phyloP scores from a whole-genome alignment of 2,888 invertebrate species.

The Subacronicta megacephala region DNA sequence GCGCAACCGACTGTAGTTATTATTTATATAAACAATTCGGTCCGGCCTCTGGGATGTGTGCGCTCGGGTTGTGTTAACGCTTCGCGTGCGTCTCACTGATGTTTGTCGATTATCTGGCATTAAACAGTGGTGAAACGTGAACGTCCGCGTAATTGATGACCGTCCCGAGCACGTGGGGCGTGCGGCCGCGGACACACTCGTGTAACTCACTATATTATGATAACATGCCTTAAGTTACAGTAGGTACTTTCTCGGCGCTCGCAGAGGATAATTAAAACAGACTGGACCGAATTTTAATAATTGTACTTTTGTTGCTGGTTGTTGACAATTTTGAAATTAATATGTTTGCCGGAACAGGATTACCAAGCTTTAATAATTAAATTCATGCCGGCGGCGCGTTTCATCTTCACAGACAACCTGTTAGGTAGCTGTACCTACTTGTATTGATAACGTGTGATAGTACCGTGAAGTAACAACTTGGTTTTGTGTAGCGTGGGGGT shows the following conservation, averaged over 20 bases:
- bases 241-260: not conserved
- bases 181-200: not conserved
- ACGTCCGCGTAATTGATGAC: not conserved
- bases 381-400: not conserved
- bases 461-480: not conserved
- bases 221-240: conserved; percentile 5
- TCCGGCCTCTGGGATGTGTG: not conserved
- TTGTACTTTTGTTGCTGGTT: conserved; percentile 32
- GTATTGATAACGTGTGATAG: not conserved
- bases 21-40: conserved; percentile 8
- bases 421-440: too few relatives aligned
- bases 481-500: not conserved
- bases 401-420: not conserved
- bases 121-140: conserved; percentile 3
- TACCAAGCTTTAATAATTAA: conserved; percentile 9
- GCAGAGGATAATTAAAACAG: conserved; percentile 38
- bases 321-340: conserved; percentile 33
- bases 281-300: conserved; percentile 33
- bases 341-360: conserved; percentile 12
- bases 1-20: conserved; percentile 3
- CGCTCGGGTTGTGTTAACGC: conserved; percentile 3
- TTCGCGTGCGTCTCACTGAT: not conserved
- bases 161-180: not conserved
- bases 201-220: too few relatives aligned
- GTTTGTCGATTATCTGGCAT: conserved; percentile 5